phyloP scores from a whole-genome alignment of 2,113 vertebrate genomes.

The Willisornis vidua region DNA sequence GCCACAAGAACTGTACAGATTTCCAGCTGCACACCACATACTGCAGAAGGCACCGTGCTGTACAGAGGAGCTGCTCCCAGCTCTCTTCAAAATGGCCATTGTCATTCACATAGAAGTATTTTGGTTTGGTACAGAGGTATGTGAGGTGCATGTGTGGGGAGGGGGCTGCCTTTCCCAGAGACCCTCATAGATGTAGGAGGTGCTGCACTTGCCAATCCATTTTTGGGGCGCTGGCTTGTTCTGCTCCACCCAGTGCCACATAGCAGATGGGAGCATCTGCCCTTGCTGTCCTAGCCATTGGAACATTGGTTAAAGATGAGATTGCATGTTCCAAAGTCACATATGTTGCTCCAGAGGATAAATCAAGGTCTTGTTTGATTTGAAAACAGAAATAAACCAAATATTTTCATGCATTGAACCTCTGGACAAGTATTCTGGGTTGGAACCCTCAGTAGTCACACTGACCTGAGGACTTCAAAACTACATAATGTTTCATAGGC shows the following conservation, averaged over 20 bases:
- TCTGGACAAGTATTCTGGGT: neutral
- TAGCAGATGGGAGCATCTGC: constrained; percentile 15
- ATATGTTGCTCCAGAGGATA: neutral
- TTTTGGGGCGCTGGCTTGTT: neutral
- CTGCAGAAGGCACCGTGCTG: neutral
- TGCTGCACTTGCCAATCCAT: neutral
- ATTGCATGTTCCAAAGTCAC: neutral
- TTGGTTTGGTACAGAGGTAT: neutral
- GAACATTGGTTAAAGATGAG: neutral
- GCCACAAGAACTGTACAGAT: neutral
- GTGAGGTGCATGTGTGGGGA: neutral
- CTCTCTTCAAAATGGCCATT: neutral
- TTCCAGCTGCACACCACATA: neutral
- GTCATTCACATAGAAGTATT: neutral
- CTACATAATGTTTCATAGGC: neutral
- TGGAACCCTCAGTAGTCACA: neutral
- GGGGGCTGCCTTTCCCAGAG: neutral
- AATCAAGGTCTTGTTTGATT: neutral
- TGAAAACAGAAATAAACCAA: neutral
- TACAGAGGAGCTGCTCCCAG: neutral
- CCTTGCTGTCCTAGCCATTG: neutral
- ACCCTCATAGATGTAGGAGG: neutral
- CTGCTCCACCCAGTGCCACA: neutral
- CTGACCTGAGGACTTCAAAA: neutral
- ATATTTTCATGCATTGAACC: neutral